Conservation (phyloP, 2,888 invertebrate species). For the Scaptodrosophila latifasciaeformis region DNA sequence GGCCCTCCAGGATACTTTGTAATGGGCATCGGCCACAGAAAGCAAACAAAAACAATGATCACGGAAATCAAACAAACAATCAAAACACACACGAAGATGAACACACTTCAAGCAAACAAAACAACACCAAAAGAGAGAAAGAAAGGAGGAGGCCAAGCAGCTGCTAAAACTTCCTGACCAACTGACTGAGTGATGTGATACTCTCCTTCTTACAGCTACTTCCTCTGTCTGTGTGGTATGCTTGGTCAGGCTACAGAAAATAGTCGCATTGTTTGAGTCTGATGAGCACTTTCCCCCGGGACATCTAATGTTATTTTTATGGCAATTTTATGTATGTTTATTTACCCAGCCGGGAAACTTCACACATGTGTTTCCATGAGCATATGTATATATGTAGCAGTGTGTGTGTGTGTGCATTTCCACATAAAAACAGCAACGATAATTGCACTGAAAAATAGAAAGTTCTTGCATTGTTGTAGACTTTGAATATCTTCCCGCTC, state of each 20-base stretch:
- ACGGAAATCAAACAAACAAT: conserved; percentile 32
- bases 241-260: neutral
- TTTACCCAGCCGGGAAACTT: conserved; percentile 15
- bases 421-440: conserved; percentile 47
- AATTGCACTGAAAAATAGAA: conserved; percentile 50
- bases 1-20: too few relatives aligned
- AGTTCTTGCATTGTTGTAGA: conserved; percentile 45
- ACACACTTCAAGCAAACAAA: neutral
- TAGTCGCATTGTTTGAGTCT: conserved; percentile 44
- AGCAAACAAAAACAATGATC: conserved; percentile 17
- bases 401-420: conserved; percentile 32
- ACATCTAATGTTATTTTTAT: conserved; percentile 48
- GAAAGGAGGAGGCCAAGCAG: neutral
- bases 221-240: conserved; percentile 21
- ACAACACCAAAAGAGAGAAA: conserved; percentile 8
- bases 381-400: neutral
- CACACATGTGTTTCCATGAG: conserved; percentile 10
- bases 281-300: conserved; percentile 42
- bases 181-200: neutral
- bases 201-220: neutral
- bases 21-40: conserved; percentile 19
- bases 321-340: conserved; percentile 46
- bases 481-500: too few relatives aligned
- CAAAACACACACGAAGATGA: conserved; percentile 34
- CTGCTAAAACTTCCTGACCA: neutral